A percentile compares a stretch with the other conserved stretches of the same genome.
Conservation (phyloP, 2,797 vertebrate genomes). For the Leptatherina wallacei region DNA sequence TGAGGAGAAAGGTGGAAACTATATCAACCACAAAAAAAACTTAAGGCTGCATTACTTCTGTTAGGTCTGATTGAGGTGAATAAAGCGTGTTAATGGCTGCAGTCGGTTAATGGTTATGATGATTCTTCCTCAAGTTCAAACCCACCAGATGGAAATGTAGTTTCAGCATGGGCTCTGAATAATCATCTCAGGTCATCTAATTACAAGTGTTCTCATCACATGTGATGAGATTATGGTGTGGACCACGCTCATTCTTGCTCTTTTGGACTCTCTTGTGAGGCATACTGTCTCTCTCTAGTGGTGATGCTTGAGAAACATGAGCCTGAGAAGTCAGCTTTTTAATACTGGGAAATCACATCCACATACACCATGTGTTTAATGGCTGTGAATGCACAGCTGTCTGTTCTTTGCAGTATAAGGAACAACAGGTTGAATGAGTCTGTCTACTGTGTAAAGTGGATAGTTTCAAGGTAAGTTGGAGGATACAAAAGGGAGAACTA, state of each 20-base stretch:
- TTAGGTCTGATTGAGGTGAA: conserved; percentile 34
- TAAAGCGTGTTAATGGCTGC: conserved; percentile 21
- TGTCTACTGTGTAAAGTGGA: background rate
- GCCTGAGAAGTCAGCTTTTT: background rate
- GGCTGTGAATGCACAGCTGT: background rate
- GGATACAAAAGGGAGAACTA: background rate
- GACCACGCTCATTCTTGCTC: conserved; percentile 16
- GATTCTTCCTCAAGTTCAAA: conserved; percentile 42
- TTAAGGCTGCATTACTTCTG: conserved; percentile 44
- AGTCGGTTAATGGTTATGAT: conserved; percentile 38
- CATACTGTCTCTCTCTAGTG: conserved; percentile 72
- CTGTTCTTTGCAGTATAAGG: background rate
- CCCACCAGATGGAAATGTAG: conserved; percentile 48
- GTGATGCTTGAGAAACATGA: conserved; percentile 38
- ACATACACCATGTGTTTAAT: background rate
- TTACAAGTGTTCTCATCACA: conserved; percentile 46
- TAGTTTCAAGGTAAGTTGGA: background rate
- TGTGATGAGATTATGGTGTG: conserved; percentile 32
- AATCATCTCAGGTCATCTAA: conserved; percentile 40
- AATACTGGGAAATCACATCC: background rate
- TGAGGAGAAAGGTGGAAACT: conserved; percentile 32
- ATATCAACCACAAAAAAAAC: conserved; percentile 56
- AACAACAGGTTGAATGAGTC: too few species aligned
- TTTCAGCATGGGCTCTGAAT: conserved; percentile 39
- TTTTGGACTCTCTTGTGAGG: conserved; percentile 18